These are phyloP conservation scores for Dromaius novaehollandiae DNA, from an alignment of 2,113 vertebrate species.

Conservation along the genomic window DNA sequence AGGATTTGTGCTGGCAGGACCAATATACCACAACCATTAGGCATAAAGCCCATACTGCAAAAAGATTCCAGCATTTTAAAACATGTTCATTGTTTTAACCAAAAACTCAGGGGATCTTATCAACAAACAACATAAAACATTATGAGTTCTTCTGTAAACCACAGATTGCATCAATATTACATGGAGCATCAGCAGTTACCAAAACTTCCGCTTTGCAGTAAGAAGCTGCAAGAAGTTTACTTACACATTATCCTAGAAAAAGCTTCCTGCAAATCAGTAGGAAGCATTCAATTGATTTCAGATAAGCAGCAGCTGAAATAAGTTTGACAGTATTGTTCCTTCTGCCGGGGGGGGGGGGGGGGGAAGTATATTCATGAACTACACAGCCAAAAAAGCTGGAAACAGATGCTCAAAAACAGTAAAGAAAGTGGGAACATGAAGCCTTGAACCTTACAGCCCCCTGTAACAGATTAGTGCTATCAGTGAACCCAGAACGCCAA, in stretches of 20 bases:
- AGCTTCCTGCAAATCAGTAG: slow-evolving; percentile 24
- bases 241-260: neutral
- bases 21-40: neutral
- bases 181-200: neutral
- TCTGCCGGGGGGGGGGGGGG: too few relatives aligned
- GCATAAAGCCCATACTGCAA: neutral
- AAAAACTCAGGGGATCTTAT: neutral
- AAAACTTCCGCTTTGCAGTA: neutral
- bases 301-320: slow-evolving; percentile 15
- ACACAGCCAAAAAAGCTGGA: neutral
- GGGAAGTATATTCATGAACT: neutral
- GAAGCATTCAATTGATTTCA: slow-evolving; percentile 44
- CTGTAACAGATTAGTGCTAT: neutral
- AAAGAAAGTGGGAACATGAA: neutral
- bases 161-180: neutral
- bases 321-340: neutral
- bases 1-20: neutral
- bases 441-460: neutral
- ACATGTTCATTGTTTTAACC: neutral
- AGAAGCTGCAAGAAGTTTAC: slow-evolving; percentile 12
- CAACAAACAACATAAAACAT: slow-evolving; percentile 24
- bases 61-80: neutral
- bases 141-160: slow-evolving; percentile 15
- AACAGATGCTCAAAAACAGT: neutral
- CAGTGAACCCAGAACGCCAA: neutral